Conservation (phyloP, 1,140 invertebrate species). For the Rhopalosiphum padi region DNA sequence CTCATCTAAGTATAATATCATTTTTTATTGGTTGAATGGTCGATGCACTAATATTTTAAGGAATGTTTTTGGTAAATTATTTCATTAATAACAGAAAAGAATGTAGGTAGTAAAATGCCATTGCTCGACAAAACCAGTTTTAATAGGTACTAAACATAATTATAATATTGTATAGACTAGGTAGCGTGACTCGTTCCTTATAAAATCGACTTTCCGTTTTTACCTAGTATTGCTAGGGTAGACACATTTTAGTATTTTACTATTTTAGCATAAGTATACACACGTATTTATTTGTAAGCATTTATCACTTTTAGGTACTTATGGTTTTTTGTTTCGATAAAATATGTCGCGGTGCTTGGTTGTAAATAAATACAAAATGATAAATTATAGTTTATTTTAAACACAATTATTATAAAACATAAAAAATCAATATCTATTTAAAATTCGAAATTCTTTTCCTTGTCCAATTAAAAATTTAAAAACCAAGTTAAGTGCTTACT, state of each 20-base stretch:
- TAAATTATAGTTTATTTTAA: background rate
- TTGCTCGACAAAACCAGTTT: background rate
- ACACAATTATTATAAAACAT: too few relatives aligned
- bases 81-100: background rate
- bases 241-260: background rate
- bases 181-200: background rate
- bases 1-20: background rate
- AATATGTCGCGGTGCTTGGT: background rate
- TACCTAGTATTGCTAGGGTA: background rate
- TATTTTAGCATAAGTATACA: background rate
- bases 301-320: background rate
- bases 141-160: background rate
- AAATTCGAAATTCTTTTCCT: too few relatives aligned
- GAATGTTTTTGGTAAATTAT: background rate
- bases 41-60: background rate
- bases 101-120: background rate
- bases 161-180: too few relatives aligned
- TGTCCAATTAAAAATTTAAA: too few relatives aligned
- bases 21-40: background rate
- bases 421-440: too few relatives aligned
- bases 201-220: background rate
- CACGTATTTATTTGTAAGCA: background rate
- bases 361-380: background rate
- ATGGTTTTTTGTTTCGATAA: background rate
- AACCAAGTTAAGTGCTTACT: too few relatives aligned